phyloP scores from a whole-genome alignment of 2,888 invertebrate species.

The Latrodectus hesperus region DNA sequence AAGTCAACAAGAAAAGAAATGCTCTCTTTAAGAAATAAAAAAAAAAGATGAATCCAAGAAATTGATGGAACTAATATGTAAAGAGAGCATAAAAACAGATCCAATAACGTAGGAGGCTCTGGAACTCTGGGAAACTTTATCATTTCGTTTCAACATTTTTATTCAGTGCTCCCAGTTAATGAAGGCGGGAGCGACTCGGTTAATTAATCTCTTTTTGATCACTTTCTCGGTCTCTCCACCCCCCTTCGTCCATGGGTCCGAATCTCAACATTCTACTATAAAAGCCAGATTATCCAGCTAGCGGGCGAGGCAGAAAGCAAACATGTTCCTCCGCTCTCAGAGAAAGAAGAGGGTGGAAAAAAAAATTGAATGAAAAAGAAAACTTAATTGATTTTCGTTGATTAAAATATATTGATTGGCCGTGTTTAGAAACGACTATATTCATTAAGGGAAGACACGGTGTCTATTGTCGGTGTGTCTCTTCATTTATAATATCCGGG shows the following conservation, averaged over 20 bases:
- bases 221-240: conserved; percentile 20
- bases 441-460: conserved; percentile 25
- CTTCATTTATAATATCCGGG: too few relatives aligned
- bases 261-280: conserved; percentile 31
- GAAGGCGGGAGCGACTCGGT: conserved; percentile 39
- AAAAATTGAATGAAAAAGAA: not conserved
- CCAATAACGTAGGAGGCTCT: not conserved
- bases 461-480: too few relatives aligned
- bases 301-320: not conserved
- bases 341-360: not conserved
- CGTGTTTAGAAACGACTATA: conserved; percentile 28
- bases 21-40: not conserved
- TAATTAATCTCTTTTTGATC: conserved; percentile 68
- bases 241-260: conserved; percentile 7
- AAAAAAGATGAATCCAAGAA: not conserved
- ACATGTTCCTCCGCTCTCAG: not conserved
- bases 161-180: conserved; percentile 43
- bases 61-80: not conserved
- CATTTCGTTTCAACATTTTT: not conserved
- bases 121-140: too few relatives aligned
- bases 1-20: too few relatives aligned
- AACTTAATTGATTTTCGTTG: conserved; percentile 66
- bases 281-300: conserved; percentile 40
- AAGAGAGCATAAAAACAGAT: not conserved
- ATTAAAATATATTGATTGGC: conserved; percentile 62